These are phyloP conservation scores for Cephonodes hylas DNA, from an alignment of 2,888 invertebrate genomes.

Conservation along the genomic window DNA sequence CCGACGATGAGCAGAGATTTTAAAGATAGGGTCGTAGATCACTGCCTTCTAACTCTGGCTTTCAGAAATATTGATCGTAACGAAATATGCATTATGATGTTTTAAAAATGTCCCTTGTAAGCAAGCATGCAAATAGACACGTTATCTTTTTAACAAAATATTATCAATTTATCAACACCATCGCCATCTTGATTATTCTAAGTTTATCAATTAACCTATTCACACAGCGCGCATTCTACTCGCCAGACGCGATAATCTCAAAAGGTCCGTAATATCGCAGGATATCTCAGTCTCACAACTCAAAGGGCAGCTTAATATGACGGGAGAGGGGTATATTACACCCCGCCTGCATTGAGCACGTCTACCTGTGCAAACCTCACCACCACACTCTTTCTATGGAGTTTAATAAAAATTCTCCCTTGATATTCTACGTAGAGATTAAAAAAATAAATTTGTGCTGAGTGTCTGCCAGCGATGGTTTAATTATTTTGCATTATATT, in stretches of 20 bases:
- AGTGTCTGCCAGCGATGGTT: background rate
- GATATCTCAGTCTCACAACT: constrained; percentile 50
- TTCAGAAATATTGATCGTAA: too few species aligned
- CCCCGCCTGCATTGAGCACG: constrained; percentile 32
- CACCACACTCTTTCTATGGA: background rate
- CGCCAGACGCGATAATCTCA: constrained; percentile 56
- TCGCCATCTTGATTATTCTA: background rate
- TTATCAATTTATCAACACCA: background rate
- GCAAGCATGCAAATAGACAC: too few species aligned
- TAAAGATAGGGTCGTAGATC: too few species aligned
- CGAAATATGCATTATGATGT: too few species aligned
- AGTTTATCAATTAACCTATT: constrained; percentile 6
- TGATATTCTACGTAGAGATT: background rate
- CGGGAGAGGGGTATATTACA: constrained; percentile 46
- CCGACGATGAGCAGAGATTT: too few species aligned
- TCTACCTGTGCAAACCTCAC: constrained; percentile 13
- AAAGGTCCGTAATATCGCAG: constrained; percentile 50
- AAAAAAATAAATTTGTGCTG: background rate
- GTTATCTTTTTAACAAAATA: background rate
- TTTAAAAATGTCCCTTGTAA: too few species aligned
- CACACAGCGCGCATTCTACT: constrained; percentile 18
- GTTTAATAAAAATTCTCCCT: background rate
- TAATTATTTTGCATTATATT: too few species aligned
- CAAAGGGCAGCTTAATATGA: constrained; percentile 52
- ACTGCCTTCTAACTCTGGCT: too few species aligned